phyloP scores from a whole-genome alignment of 2,113 vertebrate genomes.

The Dryoscopus gambensis region DNA sequence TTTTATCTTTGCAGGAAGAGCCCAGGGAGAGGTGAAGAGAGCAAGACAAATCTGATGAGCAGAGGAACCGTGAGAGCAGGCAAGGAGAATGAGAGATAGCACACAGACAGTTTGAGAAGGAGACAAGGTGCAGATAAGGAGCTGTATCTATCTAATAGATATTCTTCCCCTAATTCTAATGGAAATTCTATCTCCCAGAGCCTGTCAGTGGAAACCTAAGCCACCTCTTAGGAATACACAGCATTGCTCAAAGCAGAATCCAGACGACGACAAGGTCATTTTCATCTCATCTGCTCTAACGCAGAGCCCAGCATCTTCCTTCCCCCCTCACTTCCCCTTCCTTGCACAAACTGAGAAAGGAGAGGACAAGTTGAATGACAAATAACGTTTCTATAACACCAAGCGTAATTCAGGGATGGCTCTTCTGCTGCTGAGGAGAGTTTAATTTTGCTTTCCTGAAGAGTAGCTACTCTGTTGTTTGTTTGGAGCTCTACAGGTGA shows the following conservation, averaged over 20 bases:
- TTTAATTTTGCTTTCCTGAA: background rate
- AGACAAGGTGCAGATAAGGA: conserved; percentile 28
- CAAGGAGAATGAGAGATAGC: conserved; percentile 40
- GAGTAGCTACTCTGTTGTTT: background rate
- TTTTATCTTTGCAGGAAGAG: conserved; percentile 40
- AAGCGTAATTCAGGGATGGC: background rate
- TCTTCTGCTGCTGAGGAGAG: background rate
- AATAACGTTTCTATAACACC: background rate
- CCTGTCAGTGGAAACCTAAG: conserved; percentile 40
- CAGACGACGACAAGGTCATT: background rate
- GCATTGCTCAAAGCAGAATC: background rate
- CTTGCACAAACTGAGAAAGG: background rate
- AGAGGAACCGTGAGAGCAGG: background rate
- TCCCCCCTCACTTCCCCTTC: background rate
- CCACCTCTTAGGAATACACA: background rate
- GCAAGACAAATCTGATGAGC: conserved; percentile 16
- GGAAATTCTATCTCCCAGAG: conserved; percentile 36
- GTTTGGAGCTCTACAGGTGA: background rate
- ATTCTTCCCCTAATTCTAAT: conserved; percentile 38
- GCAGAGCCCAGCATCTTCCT: background rate
- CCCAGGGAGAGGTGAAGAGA: conserved; percentile 36
- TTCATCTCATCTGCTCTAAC: background rate
- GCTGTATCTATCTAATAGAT: conserved; percentile 41
- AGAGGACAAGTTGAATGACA: background rate
- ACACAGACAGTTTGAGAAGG: background rate